Evolutionary conservation across 2,113 vertebrate species (phyloP).

Genomic region (Callipepla californica): DNA sequence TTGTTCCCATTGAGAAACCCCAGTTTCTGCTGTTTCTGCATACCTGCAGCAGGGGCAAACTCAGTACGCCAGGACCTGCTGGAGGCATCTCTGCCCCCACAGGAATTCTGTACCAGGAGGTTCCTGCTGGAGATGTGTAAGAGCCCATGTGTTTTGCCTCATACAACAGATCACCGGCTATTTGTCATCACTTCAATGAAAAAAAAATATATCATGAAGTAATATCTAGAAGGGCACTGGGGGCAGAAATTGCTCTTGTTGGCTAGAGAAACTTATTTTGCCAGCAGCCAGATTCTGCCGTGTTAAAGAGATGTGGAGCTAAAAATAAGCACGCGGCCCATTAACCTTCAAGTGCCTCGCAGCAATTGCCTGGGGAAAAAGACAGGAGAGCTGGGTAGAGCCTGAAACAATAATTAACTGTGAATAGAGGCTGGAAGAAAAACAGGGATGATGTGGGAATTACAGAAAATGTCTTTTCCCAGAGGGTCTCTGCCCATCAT

Average conservation of each 20-base stretch:
- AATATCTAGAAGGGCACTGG: not conserved
- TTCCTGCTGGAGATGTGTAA: not conserved
- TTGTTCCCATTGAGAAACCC: not conserved
- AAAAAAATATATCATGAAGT: not conserved
- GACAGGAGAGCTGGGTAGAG: conserved; percentile 10
- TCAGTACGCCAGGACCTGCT: not conserved
- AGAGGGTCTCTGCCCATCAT: not conserved
- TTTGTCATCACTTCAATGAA: not conserved
- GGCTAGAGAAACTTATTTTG: not conserved
- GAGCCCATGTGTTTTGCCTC: not conserved
- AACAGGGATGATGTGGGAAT: conserved; percentile 19
- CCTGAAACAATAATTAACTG: conserved; percentile 55
- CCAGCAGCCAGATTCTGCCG: not conserved
- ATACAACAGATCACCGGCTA: not conserved
- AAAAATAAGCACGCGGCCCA: conserved; percentile 46
- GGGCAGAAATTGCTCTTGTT: not conserved
- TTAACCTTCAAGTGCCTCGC: conserved; percentile 23
- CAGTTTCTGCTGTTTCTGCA: not conserved
- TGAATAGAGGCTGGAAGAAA: conserved; percentile 7
- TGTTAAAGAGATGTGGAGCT: not conserved
- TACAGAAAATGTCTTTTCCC: not conserved
- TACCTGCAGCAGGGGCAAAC: not conserved
- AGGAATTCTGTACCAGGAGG: not conserved
- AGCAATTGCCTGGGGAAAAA: conserved; percentile 39
- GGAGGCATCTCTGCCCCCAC: not conserved